These are phyloP conservation scores for Vespertilio murinus DNA, from an alignment of 2,797 vertebrate species.

Conservation along the genomic window DNA sequence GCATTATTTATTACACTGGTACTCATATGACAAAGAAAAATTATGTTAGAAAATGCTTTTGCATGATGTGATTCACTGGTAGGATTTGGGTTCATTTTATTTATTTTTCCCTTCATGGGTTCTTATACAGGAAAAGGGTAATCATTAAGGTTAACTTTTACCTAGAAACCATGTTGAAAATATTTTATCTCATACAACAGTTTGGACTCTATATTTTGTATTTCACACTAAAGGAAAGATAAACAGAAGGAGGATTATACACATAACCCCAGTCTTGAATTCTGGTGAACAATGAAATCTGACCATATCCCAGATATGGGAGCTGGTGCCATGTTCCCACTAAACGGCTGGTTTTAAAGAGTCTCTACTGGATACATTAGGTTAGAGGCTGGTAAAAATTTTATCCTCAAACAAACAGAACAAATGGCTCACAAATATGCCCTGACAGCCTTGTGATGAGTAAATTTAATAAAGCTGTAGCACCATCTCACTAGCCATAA, in stretches of 20 bases:
- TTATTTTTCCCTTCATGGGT: background rate
- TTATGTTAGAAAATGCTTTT: background rate
- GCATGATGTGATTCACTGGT: background rate
- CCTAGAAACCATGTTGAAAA: background rate
- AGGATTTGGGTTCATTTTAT: background rate
- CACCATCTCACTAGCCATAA: background rate
- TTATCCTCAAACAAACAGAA: background rate
- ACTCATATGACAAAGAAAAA: background rate
- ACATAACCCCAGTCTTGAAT: background rate
- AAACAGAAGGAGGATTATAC: background rate
- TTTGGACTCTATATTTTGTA: background rate
- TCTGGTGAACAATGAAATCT: background rate
- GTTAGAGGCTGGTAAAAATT: background rate
- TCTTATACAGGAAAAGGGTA: background rate
- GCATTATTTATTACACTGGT: background rate
- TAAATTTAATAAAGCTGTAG: background rate
- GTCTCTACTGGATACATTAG: background rate
- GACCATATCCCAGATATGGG: background rate
- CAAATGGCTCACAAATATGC: background rate
- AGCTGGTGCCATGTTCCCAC: background rate
- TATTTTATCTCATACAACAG: background rate
- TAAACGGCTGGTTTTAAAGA: background rate
- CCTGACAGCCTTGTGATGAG: background rate
- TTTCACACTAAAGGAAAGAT: background rate
- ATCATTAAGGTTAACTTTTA: conserved; percentile 14